These are phyloP conservation scores for Ariolimax columbianus DNA, from an alignment of 2,888 invertebrate genomes.

Conservation along the genomic window DNA sequence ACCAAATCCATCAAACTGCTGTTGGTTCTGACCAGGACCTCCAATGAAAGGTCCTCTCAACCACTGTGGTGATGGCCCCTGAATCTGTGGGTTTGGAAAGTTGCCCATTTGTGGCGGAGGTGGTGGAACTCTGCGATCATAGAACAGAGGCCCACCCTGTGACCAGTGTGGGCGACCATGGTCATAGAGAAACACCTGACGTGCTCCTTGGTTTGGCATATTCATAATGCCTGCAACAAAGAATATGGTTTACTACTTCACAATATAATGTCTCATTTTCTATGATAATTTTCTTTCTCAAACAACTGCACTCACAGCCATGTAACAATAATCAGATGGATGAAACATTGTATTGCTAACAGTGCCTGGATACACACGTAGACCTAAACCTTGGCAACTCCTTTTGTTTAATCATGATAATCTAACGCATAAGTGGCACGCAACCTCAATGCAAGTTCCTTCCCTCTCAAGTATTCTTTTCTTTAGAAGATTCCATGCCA, in stretches of 20 bases:
- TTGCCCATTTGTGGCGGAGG: conserved; percentile 55
- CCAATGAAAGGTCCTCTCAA: conserved; percentile 54
- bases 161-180: conserved; percentile 60
- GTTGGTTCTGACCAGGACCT: conserved; percentile 52
- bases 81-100: conserved; percentile 53
- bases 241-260: neutral
- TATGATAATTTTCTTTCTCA: neutral
- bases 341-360: no score
- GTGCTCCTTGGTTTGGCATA: conserved; percentile 58
- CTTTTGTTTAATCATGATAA: no score
- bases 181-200: conserved; percentile 59
- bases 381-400: no score
- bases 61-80: conserved; percentile 51
- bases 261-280: neutral
- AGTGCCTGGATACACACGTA: no score
- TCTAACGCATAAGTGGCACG: no score
- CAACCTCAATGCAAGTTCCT: no score
- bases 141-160: conserved; percentile 59
- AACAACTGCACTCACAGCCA: no score
- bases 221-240: conserved; percentile 58
- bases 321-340: no score
- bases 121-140: conserved; percentile 57
- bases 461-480: no score
- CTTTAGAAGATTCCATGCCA: no score
- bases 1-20: conserved; percentile 56